Evolutionary conservation across 2,888 invertebrate genomes (phyloP), one percentile per base, ranked within the genome.

Genomic region (Plagodis pulveraria): DNA sequence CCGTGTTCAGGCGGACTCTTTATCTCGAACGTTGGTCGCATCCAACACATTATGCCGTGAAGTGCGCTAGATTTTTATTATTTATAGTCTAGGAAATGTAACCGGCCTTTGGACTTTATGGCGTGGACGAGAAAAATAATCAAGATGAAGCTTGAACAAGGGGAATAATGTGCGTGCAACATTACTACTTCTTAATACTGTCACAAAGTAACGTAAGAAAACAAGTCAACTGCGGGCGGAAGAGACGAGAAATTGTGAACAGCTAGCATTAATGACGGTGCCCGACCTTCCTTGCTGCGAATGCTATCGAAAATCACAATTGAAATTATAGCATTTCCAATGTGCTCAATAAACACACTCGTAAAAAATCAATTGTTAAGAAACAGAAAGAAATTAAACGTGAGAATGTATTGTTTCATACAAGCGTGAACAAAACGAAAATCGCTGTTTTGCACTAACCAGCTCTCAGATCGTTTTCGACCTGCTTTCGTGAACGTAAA

Each of bases 391-490:
- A 88, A 91, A 92, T 91, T 91, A 91, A 91, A 92, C 89, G 91
- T 91, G 91, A 91, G 92, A 91, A 92, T 84, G 89, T 90, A 91
- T 92, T 91, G 92, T 92, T 91, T 86, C 88, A 85, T 87, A 86
- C 78, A 79, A 84, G 86, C 88, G 89, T 83, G 84, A 87, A 91
- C 85, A 86, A 90, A 89, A 89, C 83, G 80, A 88, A 86, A 87
- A 87, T 83, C 78, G 78, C 77, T 81, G 83, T 86, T 84, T n/a
- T 82, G 86, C 83, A 83, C 86, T 89, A 88, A 90, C 88, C 89
- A 88, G 86, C 81, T 86, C 86, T 84, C 89, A 85, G 89, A 76
- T 91, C 91, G 90, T 91, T 91, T 86, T 86, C 91, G 89, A 90
- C 84, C 86, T 84, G 86, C 86, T 89, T 87, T 89, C 79, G 84